Percentiles rank a stretch among this genome's conserved stretches.
Evolutionary conservation across 2,888 invertebrate genomes (phyloP).

Genomic region (Ectobius pallidus): DNA sequence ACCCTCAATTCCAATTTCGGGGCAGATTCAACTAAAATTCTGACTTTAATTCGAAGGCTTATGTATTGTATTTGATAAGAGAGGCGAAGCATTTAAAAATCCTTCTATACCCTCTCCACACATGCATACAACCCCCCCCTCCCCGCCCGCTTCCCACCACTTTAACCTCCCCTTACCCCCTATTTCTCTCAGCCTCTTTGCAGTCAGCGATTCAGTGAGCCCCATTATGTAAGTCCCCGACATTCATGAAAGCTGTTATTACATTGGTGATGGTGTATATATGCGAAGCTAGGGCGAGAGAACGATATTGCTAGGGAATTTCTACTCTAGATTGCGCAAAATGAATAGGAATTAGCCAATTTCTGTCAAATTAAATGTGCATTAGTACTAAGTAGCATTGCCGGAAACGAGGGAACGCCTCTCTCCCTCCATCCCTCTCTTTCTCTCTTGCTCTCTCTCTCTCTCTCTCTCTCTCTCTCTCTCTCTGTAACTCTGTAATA

Average conservation of each 20-base stretch:
- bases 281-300: conserved; percentile 29
- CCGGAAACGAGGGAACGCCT: conserved; percentile 7
- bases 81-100: conserved; percentile 44
- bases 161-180: conserved; percentile 17
- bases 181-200: conserved; percentile 33
- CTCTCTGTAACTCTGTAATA: not conserved
- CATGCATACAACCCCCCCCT: not conserved
- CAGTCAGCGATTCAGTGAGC: conserved; percentile 41
- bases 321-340: conserved; percentile 48
- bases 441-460: not conserved
- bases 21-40: conserved; percentile 43
- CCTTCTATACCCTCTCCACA: not conserved
- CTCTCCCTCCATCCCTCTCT: not conserved
- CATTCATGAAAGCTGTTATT: conserved; percentile 41
- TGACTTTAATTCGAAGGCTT: conserved; percentile 54
- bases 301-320: conserved; percentile 44
- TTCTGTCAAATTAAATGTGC: conserved; percentile 56
- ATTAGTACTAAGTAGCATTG: conserved; percentile 50
- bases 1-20: conserved; percentile 41
- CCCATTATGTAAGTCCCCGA: conserved; percentile 39
- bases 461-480: not conserved
- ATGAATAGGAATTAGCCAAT: conserved; percentile 56
- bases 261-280: conserved; percentile 28
- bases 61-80: conserved; percentile 54
- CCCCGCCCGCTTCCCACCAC: conserved; percentile 1